Evolutionary conservation across 2,797 vertebrate species (phyloP).

Genomic region (Lemur catta): DNA sequence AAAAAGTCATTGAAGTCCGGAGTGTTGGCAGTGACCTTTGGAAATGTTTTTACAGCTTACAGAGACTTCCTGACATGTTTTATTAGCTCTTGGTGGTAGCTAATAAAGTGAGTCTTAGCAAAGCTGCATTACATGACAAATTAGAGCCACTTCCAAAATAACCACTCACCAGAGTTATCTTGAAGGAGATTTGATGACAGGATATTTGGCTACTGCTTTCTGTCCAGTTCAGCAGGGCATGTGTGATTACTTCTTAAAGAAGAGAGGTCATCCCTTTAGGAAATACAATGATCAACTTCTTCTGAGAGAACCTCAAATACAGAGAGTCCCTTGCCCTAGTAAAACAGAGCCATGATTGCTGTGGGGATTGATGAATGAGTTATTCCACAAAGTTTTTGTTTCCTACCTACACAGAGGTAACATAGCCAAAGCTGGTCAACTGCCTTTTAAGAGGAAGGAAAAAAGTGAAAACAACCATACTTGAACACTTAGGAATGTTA

Average conservation of each 20-base stretch:
- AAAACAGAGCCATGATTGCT: neutral
- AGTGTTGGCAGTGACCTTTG: slow-evolving; percentile 73
- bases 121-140: slow-evolving; percentile 48
- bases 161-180: neutral
- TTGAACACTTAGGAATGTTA: neutral
- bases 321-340: neutral
- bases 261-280: neutral
- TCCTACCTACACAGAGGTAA: neutral
- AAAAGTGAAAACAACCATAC: neutral
- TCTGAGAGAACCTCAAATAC: neutral
- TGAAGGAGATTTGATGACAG: slow-evolving; percentile 29
- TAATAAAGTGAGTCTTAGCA: slow-evolving; percentile 67
- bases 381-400: neutral
- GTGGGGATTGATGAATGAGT: neutral
- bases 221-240: neutral
- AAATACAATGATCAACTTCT: neutral
- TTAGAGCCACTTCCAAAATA: slow-evolving; percentile 51
- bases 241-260: neutral
- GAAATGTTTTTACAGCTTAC: slow-evolving; percentile 77
- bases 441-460: neutral
- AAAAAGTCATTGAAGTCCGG: slow-evolving; percentile 65
- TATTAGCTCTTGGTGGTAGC: slow-evolving; percentile 75
- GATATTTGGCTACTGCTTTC: neutral
- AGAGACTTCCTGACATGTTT: slow-evolving; percentile 76
- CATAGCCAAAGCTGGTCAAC: neutral